Evolutionary conservation across 2,113 vertebrate species (phyloP).

Genomic region (Mastomys natalensis): DNA sequence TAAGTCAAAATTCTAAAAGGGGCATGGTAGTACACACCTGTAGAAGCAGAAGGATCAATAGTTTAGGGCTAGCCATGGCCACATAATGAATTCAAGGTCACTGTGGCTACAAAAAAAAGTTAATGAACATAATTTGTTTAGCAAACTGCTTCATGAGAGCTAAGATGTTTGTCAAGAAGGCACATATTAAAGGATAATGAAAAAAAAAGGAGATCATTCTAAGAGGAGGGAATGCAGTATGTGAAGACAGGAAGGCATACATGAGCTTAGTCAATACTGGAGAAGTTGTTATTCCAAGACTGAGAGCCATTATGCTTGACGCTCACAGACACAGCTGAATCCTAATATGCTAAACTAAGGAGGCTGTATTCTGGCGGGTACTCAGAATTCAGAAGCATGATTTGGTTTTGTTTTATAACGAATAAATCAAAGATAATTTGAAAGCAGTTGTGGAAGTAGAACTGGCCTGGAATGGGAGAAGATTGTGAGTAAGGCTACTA

Average conservation of each 20-base stretch:
- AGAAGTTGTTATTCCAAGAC: neutral
- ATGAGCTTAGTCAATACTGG: neutral
- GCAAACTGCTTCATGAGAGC: conserved; percentile 13
- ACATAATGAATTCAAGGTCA: neutral
- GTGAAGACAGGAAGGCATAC: neutral
- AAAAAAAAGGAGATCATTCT: conserved; percentile 5
- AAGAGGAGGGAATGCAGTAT: neutral
- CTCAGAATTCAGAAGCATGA: neutral
- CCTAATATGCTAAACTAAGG: neutral
- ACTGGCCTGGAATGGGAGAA: neutral
- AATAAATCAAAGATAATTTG: conserved; percentile 37
- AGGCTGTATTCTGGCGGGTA: conserved; percentile 24
- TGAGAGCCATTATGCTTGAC: neutral
- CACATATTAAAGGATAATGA: neutral
- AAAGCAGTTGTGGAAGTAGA: neutral
- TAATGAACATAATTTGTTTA: conserved; percentile 33
- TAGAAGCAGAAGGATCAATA: neutral
- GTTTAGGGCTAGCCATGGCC: neutral
- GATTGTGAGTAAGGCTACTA: neutral
- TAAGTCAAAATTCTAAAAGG: conserved; percentile 34
- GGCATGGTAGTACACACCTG: neutral
- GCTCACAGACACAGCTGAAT: neutral
- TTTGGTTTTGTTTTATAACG: neutral
- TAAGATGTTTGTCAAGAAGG: conserved; percentile 24
- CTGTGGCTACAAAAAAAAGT: neutral